Evolutionary conservation across 2,888 invertebrate genomes (phyloP), one percentile per base, ranked within the genome.

Genomic region (Acleris literana): DNA sequence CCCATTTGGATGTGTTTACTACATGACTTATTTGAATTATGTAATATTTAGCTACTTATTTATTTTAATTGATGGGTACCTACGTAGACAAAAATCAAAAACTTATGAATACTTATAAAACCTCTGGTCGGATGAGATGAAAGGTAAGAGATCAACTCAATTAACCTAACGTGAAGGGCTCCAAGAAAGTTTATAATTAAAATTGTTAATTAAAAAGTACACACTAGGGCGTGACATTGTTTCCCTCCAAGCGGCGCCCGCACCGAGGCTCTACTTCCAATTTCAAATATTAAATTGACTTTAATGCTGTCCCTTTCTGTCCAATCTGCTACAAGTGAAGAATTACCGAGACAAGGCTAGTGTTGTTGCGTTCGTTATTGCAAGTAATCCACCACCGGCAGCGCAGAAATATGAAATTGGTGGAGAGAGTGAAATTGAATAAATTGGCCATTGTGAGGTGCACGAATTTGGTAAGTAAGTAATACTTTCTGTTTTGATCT

Each of bases 371-470:
- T 17, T 44, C 16, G n/a, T 44, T 16, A n/a, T 17, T 46, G 4
- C 11, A n/a, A 46, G n/a, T 16, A 46, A n/a, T 7, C n/a, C n/a
- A 44, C 44, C n/a, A n/a, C n/a, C 17, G 3, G 46, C 17, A 17
- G 72, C 72, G 72, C 76, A 83, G 76, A 88, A 86, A 86, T 88
- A 87, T 87, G 85, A 88, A 88, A 88, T 87, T 88, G 84, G 81
- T 83, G 85, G 83, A 88, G 89, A 88, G 82, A 90, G 91, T 90
- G 91, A 90, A 91, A 92, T 88, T 88, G 87, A 84, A 88, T 88
- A 88, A 91, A 90, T 90, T 92, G 87, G 78, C 87, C 86, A 91
- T 92, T 91, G 90, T 90, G 82, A 84, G 85, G 82, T 89, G 90
- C 88, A 86, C 88, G 87, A 85, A 86, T 90, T 90, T 81, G 83